Evolutionary conservation across 2,888 invertebrate species (phyloP).

Genomic region (Mycalesis mineus): DNA sequence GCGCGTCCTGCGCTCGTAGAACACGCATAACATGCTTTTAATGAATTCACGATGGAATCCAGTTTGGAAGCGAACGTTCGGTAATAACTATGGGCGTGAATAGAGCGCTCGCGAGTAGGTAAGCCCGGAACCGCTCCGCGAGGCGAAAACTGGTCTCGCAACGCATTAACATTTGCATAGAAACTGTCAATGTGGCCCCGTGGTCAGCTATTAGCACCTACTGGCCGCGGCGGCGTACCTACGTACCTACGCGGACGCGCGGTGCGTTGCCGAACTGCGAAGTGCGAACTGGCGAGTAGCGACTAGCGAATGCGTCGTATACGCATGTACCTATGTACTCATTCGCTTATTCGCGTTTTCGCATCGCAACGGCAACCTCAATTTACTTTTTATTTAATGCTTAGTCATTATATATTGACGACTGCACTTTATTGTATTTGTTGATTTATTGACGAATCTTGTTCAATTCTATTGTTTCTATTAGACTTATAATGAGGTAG

Average conservation of each 20-base stretch:
- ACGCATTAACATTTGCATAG: conserved; percentile 76
- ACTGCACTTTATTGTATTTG: conserved; percentile 6
- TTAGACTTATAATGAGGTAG: no score
- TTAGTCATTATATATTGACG: conserved; percentile 5
- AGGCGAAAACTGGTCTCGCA: conserved; percentile 71
- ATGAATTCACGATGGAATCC: conserved; percentile 48
- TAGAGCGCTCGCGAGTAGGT: conserved; percentile 58
- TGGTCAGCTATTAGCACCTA: conserved; percentile 68
- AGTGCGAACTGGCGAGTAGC: no score
- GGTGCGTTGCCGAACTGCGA: conserved; percentile 1
- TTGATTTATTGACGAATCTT: neutral
- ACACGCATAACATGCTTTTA: conserved; percentile 34
- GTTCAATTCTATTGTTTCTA: no score
- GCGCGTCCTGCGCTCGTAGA: conserved; percentile 18
- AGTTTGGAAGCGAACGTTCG: conserved; percentile 51
- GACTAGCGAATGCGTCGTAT: no score
- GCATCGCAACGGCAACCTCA: conserved; percentile 1
- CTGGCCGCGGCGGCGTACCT: conserved; percentile 26
- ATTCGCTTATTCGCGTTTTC: neutral
- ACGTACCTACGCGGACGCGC: conserved; percentile 15
- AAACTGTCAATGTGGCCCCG: conserved; percentile 73
- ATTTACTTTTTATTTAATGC: conserved; percentile 3
- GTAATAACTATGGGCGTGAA: conserved; percentile 60
- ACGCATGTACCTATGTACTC: neutral
- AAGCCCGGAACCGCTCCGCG: conserved; percentile 68